A percentile compares a stretch with the other conserved stretches of the same genome.
phyloP scores from a whole-genome alignment of 1,140 invertebrate genomes.

The Zaprionus gabonicus region DNA sequence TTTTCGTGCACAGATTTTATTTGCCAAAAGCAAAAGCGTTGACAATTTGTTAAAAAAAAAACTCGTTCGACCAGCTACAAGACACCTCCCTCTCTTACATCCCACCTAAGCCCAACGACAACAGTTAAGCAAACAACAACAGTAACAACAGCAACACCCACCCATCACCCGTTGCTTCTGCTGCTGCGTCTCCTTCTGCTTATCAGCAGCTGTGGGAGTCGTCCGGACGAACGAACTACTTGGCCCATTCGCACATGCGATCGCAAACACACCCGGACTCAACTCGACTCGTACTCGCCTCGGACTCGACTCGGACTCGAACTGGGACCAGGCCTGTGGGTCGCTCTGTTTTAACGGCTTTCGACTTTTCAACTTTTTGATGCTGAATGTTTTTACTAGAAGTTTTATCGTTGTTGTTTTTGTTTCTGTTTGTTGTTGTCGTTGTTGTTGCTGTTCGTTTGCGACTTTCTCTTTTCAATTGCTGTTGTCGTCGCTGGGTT shows the following conservation, averaged over 20 bases:
- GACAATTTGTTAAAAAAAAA: slow-evolving; percentile 77
- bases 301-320: neutral
- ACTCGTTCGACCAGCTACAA: slow-evolving; percentile 72
- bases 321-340: slow-evolving; percentile 5
- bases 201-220: slow-evolving; percentile 39
- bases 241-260: neutral
- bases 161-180: neutral
- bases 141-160: neutral
- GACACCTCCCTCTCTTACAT: slow-evolving; percentile 32
- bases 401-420: slow-evolving; percentile 51
- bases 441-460: slow-evolving; percentile 47
- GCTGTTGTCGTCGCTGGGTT: slow-evolving; percentile 48
- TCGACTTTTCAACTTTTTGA: slow-evolving; percentile 66
- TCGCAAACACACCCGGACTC: neutral
- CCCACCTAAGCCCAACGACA: slow-evolving; percentile 9
- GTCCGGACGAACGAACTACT: neutral
- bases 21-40: slow-evolving; percentile 76
- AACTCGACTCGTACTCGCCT: no score
- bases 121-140: neutral
- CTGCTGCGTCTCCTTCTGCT: slow-evolving; percentile 17
- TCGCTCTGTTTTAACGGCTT: slow-evolving; percentile 56
- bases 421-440: neutral
- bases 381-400: slow-evolving; percentile 45
- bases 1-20: slow-evolving; percentile 71
- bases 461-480: slow-evolving; percentile 82